These are phyloP conservation scores for Hylomyscus alleni DNA, from an alignment of 2,797 vertebrate genomes.

Conservation along the genomic window DNA sequence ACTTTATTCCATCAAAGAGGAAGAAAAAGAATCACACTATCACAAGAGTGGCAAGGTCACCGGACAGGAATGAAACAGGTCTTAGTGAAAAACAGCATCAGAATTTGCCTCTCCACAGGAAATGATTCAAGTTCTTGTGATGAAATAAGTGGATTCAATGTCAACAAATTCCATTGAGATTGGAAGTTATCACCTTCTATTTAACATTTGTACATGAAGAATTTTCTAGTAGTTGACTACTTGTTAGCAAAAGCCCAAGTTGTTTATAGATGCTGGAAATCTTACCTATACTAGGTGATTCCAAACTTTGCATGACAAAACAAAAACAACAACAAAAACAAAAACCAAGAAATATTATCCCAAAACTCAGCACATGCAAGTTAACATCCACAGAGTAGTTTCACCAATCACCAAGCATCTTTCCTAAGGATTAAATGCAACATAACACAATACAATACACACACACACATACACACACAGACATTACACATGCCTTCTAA, in stretches of 20 bases:
- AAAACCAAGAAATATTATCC: constrained; percentile 6
- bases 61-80: neutral
- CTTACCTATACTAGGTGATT: constrained; percentile 45
- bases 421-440: constrained; percentile 58
- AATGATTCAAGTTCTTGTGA: neutral
- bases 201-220: neutral
- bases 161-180: neutral
- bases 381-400: neutral
- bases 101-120: neutral
- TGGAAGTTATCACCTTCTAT: neutral
- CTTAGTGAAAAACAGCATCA: neutral
- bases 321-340: neutral
- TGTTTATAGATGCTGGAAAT: constrained; percentile 42
- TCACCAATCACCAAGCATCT: constrained; percentile 41
- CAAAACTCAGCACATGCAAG: neutral
- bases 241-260: neutral
- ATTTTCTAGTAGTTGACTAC: neutral
- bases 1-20: constrained; percentile 1
- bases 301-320: neutral
- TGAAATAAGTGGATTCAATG: neutral
- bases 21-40: constrained; percentile 22
- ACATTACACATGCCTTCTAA: neutral
- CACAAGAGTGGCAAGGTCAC: neutral
- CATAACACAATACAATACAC: neutral
- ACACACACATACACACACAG: neutral